Conservation (phyloP, 2,888 invertebrate species). For the Melolontha melolontha region DNA sequence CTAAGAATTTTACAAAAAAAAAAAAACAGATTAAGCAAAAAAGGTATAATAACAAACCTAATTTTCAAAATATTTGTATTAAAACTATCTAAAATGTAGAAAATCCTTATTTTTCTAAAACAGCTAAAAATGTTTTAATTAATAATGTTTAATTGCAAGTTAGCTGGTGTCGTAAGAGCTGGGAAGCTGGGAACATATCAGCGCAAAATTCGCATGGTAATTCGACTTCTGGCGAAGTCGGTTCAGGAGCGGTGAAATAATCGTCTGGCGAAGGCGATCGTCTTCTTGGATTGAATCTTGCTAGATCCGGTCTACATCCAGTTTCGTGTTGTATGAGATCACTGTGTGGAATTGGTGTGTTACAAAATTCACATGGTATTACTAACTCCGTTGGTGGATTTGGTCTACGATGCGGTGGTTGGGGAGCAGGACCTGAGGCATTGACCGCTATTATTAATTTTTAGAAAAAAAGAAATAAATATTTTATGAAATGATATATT, state of each 20-base stretch:
- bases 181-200: constrained; percentile 66
- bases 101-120: neutral
- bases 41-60: too few relatives aligned
- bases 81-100: neutral
- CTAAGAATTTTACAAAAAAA: neutral
- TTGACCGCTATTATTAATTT: too few relatives aligned
- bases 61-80: neutral
- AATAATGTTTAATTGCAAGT: constrained; percentile 57
- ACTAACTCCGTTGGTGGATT: constrained; percentile 68
- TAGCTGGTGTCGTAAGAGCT: constrained; percentile 70
- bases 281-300: constrained; percentile 58
- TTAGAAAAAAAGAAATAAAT: too few relatives aligned
- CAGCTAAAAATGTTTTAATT: constrained; percentile 2
- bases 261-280: constrained; percentile 53
- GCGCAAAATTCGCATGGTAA: constrained; percentile 74
- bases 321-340: constrained; percentile 68
- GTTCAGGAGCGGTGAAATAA: constrained; percentile 54
- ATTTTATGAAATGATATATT: too few relatives aligned
- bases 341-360: constrained; percentile 67
- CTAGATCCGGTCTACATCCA: constrained; percentile 65
- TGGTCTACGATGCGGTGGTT: constrained; percentile 64
- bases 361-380: constrained; percentile 71
- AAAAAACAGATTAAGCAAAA: neutral
- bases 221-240: constrained; percentile 61
- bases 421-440: constrained; percentile 62